A percentile compares a stretch with the other conserved stretches of the same genome.
Evolutionary conservation across 2,113 vertebrate species (phyloP).

Genomic region (Pachycephala philippinensis): DNA sequence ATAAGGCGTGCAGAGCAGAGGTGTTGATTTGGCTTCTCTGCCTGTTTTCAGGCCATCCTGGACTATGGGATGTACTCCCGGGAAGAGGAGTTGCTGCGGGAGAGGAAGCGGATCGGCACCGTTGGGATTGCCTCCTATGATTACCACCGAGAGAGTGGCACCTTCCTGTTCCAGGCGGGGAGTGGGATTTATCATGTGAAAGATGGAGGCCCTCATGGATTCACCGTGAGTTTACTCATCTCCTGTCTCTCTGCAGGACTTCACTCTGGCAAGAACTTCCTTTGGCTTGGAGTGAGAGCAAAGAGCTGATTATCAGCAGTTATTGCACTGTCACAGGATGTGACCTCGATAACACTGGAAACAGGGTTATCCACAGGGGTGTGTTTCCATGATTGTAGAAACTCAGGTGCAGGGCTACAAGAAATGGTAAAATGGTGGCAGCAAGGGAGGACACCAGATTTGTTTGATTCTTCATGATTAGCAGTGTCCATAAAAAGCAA

Average conservation of each 20-base stretch:
- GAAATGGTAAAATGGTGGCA: not conserved
- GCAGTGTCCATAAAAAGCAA: not conserved
- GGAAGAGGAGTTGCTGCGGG: conserved; percentile 79
- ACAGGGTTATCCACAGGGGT: not conserved
- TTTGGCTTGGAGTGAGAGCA: not conserved
- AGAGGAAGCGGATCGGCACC: conserved; percentile 81
- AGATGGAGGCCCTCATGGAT: conserved; percentile 79
- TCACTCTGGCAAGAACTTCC: not conserved
- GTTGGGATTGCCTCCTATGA: conserved; percentile 80
- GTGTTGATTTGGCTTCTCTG: not conserved
- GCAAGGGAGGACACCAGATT: not conserved
- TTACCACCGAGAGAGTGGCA: conserved; percentile 78
- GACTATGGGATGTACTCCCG: conserved; percentile 85
- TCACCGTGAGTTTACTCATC: conserved; percentile 72
- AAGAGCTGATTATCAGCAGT: not conserved
- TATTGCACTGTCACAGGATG: not conserved
- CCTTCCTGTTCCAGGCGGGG: conserved; percentile 78
- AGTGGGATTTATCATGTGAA: conserved; percentile 78
- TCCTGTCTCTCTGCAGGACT: not conserved
- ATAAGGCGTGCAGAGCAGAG: not conserved
- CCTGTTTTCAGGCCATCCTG: conserved; percentile 65
- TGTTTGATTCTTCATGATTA: not conserved
- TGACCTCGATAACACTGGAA: not conserved
- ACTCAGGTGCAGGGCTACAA: not conserved
- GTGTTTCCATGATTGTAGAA: not conserved